Evolutionary conservation across 2,888 invertebrate genomes (phyloP), one percentile per base, ranked within the genome.

Genomic region (Stramonita haemastoma): DNA sequence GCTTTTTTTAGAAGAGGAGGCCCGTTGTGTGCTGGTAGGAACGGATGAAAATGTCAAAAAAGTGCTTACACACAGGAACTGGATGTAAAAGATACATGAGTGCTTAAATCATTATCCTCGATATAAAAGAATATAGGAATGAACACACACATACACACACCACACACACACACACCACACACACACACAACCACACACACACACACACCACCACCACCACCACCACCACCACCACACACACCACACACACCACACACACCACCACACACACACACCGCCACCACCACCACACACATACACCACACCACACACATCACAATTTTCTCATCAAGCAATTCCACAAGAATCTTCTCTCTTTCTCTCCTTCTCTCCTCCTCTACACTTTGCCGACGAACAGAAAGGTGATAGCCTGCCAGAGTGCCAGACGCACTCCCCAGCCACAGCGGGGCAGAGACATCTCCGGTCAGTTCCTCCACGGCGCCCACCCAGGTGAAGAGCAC

Each of bases 141-240:
- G 2, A 2, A 46, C 46, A 46, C 46, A 46, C 46, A 46, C 46
- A 46, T 8, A 66, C 66, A 26, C 66, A 66, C 19, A 26, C 66
- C 13, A 77, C 73, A 77, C 73, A 77, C 73, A 77, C 73, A 77
- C 73, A 77, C 73, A 77, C 73, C 73, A 77, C 73, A 77, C 73
- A 77, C 73, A 77, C 73, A 77, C 73, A 77, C 73, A 77, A n/a
- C n/a, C 73, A 77, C 73, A 77, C 73, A 77, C 73, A 77, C 73
- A 77, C 73, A 77, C 73, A 77, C 73, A 73, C 73, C 29, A 4
- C 19, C 22, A 22, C 1, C 60, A 60, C 60, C 66, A 66, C 26
- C 2, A 4, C 2, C 66, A 66, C 73, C 73, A 77, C 73, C 22
- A 77, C 13, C 73, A 77, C 73, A 77, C 73, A 77, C 73, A 77